phyloP scores from a whole-genome alignment of 2,113 vertebrate genomes.

The Eulemur macaco region DNA sequence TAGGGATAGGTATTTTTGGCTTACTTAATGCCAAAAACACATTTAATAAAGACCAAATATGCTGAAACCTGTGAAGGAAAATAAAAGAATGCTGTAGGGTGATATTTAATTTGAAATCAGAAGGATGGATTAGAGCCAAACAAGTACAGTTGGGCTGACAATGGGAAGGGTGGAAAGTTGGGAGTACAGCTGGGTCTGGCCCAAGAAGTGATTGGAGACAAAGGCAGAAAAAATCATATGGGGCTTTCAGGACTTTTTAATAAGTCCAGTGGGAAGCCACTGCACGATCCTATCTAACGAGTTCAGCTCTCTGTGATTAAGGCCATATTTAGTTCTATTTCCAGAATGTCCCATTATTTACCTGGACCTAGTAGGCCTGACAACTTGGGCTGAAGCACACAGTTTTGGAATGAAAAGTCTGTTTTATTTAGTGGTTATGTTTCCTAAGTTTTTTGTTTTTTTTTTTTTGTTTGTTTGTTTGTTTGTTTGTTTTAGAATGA shows the following conservation, averaged over 20 bases:
- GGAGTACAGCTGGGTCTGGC: no score
- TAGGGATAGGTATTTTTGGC: not conserved
- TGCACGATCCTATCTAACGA: not conserved
- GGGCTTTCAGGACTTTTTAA: not conserved
- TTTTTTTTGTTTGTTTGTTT: not conserved
- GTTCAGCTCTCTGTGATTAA: not conserved
- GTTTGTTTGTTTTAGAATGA: not conserved
- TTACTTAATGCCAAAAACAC: not conserved
- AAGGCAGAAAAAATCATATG: not conserved
- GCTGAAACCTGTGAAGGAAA: not conserved
- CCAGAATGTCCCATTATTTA: no score
- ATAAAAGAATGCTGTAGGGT: not conserved
- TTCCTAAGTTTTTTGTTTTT: not conserved
- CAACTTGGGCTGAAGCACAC: not conserved
- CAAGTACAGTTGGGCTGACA: not conserved
- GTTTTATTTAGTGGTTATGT: not conserved
- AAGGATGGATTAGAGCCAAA: not conserved
- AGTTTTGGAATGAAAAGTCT: not conserved
- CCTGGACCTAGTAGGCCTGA: fast-evolving
- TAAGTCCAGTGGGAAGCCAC: not conserved
- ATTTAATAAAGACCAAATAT: not conserved
- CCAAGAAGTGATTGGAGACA: not conserved
- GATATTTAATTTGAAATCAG: not conserved
- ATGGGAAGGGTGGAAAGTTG: not conserved
- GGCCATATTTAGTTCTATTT: not conserved